A percentile compares a stretch with the other conserved stretches of the same genome.
These are phyloP conservation scores for Sus cebifrons DNA, from an alignment of 2,797 vertebrate genomes.

Conservation along the genomic window DNA sequence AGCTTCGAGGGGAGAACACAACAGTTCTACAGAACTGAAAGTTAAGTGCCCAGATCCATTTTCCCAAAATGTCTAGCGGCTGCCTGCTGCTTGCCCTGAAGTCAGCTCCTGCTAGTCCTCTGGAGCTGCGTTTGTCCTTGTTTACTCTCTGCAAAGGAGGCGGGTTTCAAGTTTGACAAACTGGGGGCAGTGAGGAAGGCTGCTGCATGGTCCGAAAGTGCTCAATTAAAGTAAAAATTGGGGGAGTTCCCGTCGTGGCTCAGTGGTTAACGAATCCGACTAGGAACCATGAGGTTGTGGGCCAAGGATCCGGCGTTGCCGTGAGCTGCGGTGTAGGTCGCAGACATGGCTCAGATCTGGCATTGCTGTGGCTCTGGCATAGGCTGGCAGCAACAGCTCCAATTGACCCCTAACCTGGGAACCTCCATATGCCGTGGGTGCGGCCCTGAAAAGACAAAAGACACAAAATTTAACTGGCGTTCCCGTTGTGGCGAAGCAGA, in stretches of 20 bases:
- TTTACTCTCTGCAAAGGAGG: slow-evolving; percentile 29
- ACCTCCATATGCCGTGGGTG: too few species aligned
- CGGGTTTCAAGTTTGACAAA: slow-evolving; percentile 39
- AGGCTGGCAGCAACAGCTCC: too few species aligned
- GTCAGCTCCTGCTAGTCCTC: not conserved
- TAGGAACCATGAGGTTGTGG: too few species aligned
- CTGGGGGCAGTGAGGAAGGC: not conserved
- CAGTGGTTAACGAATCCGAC: too few species aligned
- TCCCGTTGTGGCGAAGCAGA: too few species aligned
- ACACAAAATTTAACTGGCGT: too few species aligned
- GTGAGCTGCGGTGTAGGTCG: too few species aligned
- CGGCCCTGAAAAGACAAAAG: too few species aligned
- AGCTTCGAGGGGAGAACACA: not conserved
- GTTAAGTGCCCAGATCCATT: not conserved
- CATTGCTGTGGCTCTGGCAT: too few species aligned
- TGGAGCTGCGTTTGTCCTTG: not conserved
- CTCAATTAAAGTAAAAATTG: slow-evolving; percentile 43
- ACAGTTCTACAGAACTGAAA: not conserved
- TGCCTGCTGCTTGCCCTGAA: slow-evolving; percentile 6
- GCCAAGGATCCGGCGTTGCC: too few species aligned
- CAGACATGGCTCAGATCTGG: too few species aligned
- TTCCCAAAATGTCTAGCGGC: not conserved
- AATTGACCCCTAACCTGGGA: too few species aligned
- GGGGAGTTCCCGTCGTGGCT: not conserved
- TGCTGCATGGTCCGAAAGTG: slow-evolving; percentile 13